A percentile compares a stretch with the other conserved stretches of the same genome.
Conservation (phyloP, 2,113 vertebrate species). For the Callaeas wilsoni region DNA sequence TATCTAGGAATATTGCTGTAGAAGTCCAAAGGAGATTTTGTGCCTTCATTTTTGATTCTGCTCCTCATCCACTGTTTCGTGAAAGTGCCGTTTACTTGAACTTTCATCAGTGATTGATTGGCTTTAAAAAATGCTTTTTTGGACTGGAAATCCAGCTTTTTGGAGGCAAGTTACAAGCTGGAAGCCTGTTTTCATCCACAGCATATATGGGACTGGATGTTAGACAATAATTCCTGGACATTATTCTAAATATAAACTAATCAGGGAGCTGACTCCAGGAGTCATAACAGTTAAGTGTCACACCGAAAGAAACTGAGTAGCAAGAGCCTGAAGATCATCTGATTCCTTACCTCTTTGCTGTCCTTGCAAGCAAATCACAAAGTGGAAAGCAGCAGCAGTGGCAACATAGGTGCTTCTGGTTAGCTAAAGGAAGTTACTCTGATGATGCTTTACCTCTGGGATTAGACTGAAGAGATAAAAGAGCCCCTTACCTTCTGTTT, state of each 20-base stretch:
- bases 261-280: conserved; percentile 7
- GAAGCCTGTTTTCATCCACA: not conserved
- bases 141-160: conserved; percentile 12
- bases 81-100: conserved; percentile 46
- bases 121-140: not conserved
- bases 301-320: not conserved
- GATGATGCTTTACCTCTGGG: not conserved
- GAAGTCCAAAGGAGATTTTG: conserved; percentile 26
- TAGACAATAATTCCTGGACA: not conserved
- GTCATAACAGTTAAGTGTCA: not conserved
- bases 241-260: not conserved
- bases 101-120: not conserved
- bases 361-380: not conserved
- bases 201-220: not conserved
- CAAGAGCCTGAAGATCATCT: conserved; percentile 34
- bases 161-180: conserved; percentile 5
- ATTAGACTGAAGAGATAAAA: not conserved
- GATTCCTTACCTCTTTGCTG: conserved; percentile 28
- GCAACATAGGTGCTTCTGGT: not conserved
- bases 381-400: not conserved
- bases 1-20: conserved; percentile 18
- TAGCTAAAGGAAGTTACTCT: not conserved
- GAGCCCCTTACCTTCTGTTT: not conserved
- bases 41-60: conserved; percentile 47
- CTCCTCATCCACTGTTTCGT: not conserved